phyloP scores from a whole-genome alignment of 2,888 invertebrate genomes.

The Lepidochrysops patricia region DNA sequence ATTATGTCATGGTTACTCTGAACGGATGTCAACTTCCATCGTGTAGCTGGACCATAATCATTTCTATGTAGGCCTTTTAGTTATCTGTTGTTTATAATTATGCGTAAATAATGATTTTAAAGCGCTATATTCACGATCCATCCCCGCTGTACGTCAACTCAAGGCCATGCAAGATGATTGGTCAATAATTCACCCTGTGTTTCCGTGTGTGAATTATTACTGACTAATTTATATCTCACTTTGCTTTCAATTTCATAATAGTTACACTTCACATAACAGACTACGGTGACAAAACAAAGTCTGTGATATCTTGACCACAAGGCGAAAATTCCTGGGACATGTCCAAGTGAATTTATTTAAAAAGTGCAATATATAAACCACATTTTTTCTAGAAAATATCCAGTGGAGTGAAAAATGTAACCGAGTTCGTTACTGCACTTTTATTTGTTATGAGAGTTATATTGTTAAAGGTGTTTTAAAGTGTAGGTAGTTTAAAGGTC shows the following conservation, averaged over 20 bases:
- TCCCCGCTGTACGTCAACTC: too few relatives aligned
- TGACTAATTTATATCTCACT: too few relatives aligned
- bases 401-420: background rate
- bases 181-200: too few relatives aligned
- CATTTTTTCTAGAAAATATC: background rate
- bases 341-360: slow-evolving; percentile 42
- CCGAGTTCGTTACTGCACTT: background rate
- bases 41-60: background rate
- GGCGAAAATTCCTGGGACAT: slow-evolving; percentile 22
- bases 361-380: slow-evolving; percentile 36
- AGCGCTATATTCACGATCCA: too few relatives aligned
- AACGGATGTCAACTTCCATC: slow-evolving; percentile 4
- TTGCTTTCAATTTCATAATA: background rate
- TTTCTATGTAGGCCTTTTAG: background rate
- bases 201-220: too few relatives aligned
- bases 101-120: background rate
- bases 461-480: background rate
- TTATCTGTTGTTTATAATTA: background rate
- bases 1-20: slow-evolving; percentile 7
- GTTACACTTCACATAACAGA: too few relatives aligned
- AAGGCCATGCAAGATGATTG: too few relatives aligned
- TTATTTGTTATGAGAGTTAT: background rate
- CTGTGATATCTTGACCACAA: background rate
- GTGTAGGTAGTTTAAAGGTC: too few relatives aligned
- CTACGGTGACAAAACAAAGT: too few relatives aligned